Conservation (phyloP, 2,888 invertebrate genomes). For the Acanthosepion lycidas region DNA sequence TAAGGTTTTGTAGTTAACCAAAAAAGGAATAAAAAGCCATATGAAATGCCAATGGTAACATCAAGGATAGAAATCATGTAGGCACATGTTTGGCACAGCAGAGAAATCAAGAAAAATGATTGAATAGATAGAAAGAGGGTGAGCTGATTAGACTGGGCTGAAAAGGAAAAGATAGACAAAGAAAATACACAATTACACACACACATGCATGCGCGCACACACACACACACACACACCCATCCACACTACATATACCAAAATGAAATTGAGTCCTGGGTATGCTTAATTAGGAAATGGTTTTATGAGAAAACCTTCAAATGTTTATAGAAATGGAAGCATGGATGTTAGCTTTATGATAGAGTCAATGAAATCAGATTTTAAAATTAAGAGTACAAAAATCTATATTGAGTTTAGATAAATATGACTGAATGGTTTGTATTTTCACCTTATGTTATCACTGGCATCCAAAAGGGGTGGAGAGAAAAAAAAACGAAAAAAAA, state of each 20-base stretch:
- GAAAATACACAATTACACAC: neutral
- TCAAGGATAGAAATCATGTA: neutral
- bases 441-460: constrained; percentile 33
- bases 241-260: neutral
- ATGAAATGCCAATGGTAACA: constrained; percentile 4
- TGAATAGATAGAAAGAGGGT: neutral
- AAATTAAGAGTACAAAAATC: neutral
- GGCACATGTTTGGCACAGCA: constrained; percentile 23
- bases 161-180: neutral
- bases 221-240: neutral
- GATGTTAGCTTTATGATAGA: neutral
- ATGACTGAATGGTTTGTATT: neutral
- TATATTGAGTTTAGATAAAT: neutral
- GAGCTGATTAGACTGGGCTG: neutral
- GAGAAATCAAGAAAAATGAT: neutral
- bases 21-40: neutral
- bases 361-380: neutral
- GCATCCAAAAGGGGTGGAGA: neutral
- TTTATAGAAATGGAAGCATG: neutral
- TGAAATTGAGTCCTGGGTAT: constrained; percentile 16
- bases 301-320: neutral
- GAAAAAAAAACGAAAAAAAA: neutral
- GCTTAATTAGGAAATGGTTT: neutral
- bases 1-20: neutral
- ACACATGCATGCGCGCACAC: neutral